Percentiles rank a stretch among this genome's conserved stretches.
Evolutionary conservation across 2,888 invertebrate genomes (phyloP).

Genomic region (Scaeva pyrastri): DNA sequence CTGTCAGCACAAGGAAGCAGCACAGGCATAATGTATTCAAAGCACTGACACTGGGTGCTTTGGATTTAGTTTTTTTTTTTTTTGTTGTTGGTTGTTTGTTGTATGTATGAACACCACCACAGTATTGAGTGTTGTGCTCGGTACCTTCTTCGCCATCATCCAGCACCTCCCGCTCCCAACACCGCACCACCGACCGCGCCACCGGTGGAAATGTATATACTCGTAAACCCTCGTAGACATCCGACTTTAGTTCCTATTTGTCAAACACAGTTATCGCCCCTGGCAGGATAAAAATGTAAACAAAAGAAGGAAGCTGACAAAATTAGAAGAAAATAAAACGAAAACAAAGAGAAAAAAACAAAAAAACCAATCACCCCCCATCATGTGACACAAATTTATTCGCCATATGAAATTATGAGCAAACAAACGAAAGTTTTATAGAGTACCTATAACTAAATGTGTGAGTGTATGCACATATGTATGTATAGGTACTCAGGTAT

Average conservation of each 20-base stretch:
- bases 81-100: constrained; percentile 15
- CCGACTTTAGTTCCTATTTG: constrained; percentile 49
- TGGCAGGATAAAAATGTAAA: constrained; percentile 58
- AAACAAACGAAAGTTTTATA: background rate
- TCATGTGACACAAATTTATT: constrained; percentile 55
- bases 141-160: background rate
- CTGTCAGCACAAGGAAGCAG: constrained; percentile 71
- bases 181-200: background rate
- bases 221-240: constrained; percentile 39
- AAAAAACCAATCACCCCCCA: constrained; percentile 48
- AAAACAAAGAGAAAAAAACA: constrained; percentile 14
- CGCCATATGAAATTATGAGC: constrained; percentile 34
- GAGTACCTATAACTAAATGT: background rate
- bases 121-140: background rate
- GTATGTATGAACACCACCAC: background rate
- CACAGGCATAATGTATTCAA: constrained; percentile 64
- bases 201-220: background rate
- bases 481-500: too few species aligned
- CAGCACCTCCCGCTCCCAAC: too few species aligned
- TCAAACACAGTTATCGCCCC: constrained; percentile 46
- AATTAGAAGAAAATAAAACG: constrained; percentile 13
- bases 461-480: too few species aligned
- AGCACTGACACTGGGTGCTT: constrained; percentile 39
- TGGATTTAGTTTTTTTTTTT: constrained; percentile 18
- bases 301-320: constrained; percentile 34